Base-by-base conservation (phyloP, 2,888 invertebrate genomes). In the Apodemia mormo region DNA sequence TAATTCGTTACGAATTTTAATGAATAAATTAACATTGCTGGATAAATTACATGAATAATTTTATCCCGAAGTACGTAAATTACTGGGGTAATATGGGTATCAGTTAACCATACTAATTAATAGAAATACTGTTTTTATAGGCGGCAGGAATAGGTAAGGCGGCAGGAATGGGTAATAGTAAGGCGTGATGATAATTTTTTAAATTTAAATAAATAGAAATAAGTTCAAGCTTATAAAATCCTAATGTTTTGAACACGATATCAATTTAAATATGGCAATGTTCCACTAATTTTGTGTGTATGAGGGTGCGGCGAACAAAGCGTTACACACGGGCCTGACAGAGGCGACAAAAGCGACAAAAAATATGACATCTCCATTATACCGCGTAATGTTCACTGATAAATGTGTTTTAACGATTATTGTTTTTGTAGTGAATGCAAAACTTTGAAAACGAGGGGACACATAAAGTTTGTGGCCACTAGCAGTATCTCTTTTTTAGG, bases 311-410 rank as follows among this genome's bases (percentile, higher is more conserved):
- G 71, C 71, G 70, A 73, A 80, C 78, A 77, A 77, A 72, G 74
- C 73, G 52, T 69, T 68, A 29, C 52, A 69, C 66, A 69, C 68
- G 68, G 66, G 72, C 70, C 54, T 65, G 73, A 74, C 75, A 71
- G 70, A 71, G 72, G 70, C 52, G 52, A 52, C 52, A 52, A 52
- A 52, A 12, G 52, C 52, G 73, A 77, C 78, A 81, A 85, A 85
- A 86, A 86, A 84, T 80, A 82, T 87, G 84, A 88, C 85, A 82
- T 80, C 87, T 87, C 81, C 83, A 86, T 89, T 82, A 83, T 78
- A 72, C 52, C 52, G 76, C 73, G 67, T 74, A 74, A 74, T 74
- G 76, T 71, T 69, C 75, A 74, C 74, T 77, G 76, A 74, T 81
- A 76, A 80, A 80, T 78, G 79, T 76, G 65, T 68, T 74, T 75